Conservation (phyloP, 2,113 vertebrate genomes). For the Lichenostomus cassidix region DNA sequence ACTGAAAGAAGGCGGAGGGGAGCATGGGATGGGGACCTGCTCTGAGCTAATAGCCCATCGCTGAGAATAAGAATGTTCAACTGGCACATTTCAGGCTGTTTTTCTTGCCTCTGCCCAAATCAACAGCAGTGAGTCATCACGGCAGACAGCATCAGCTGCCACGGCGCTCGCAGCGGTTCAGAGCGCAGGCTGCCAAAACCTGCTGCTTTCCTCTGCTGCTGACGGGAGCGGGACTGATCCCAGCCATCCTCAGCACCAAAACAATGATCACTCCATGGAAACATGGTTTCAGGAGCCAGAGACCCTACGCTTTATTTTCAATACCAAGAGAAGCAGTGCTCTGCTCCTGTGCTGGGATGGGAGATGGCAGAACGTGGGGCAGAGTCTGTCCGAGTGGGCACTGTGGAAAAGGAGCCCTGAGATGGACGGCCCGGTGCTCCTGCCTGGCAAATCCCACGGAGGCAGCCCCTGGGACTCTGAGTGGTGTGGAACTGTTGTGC, state of each 20-base stretch:
- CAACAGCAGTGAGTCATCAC: constrained; percentile 28
- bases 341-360: accelerated
- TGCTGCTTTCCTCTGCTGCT: not conserved
- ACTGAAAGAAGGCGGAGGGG: not conserved
- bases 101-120: constrained; percentile 29
- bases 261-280: accelerated
- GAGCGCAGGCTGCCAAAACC: not conserved
- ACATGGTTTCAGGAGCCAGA: not conserved
- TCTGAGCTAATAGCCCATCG: not conserved
- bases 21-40: not conserved
- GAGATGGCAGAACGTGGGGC: accelerated
- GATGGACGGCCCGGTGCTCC: accelerated
- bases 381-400: accelerated
- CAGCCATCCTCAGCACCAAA: not conserved
- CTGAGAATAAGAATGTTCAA: not conserved
- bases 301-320: accelerated
- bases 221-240: not conserved
- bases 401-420: not conserved
- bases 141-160: not conserved
- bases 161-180: accelerated
- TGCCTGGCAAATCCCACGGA: not conserved
- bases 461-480: not conserved
- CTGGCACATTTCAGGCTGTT: not conserved
- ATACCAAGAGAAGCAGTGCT: accelerated
- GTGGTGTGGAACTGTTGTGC: accelerated